These are phyloP conservation scores for Pegoplata infirma DNA, from an alignment of 2,888 invertebrate species.

Conservation along the genomic window DNA sequence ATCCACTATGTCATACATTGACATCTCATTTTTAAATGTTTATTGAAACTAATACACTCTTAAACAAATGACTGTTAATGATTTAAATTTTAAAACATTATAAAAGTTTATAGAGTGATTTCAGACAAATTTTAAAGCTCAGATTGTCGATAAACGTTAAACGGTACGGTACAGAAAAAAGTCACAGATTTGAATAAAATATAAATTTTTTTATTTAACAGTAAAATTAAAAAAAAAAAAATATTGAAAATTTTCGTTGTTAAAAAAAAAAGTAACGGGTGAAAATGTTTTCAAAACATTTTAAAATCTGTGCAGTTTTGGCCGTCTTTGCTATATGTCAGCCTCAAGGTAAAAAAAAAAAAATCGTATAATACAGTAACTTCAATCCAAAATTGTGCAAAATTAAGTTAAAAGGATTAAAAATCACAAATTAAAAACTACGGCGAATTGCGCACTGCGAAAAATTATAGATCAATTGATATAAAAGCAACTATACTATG, in stretches of 20 bases:
- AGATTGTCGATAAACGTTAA: constrained; percentile 43
- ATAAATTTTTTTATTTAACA: not conserved
- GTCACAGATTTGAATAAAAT: not conserved
- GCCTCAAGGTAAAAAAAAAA: constrained; percentile 44
- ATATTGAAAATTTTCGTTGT: not conserved
- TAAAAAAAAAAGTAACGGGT: not conserved
- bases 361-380: too few relatives aligned
- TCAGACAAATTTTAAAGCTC: constrained; percentile 29
- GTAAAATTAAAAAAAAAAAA: not conserved
- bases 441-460: too few relatives aligned
- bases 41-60: not conserved
- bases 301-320: constrained; percentile 3
- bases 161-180: constrained; percentile 18
- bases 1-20: not conserved
- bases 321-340: constrained; percentile 24
- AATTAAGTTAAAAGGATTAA: too few relatives aligned
- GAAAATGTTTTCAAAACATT: constrained; percentile 13
- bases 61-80: not conserved
- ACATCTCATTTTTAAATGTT: constrained; percentile 7
- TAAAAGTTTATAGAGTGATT: constrained; percentile 42
- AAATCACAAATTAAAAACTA: too few relatives aligned
- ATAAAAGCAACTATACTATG: too few relatives aligned
- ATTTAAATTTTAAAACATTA: constrained; percentile 22
- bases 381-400: too few relatives aligned
- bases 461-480: too few relatives aligned